These are phyloP conservation scores for Platygyra sinensis DNA, from an alignment of 64 coral and sea anemone species.

Conservation along the genomic window DNA sequence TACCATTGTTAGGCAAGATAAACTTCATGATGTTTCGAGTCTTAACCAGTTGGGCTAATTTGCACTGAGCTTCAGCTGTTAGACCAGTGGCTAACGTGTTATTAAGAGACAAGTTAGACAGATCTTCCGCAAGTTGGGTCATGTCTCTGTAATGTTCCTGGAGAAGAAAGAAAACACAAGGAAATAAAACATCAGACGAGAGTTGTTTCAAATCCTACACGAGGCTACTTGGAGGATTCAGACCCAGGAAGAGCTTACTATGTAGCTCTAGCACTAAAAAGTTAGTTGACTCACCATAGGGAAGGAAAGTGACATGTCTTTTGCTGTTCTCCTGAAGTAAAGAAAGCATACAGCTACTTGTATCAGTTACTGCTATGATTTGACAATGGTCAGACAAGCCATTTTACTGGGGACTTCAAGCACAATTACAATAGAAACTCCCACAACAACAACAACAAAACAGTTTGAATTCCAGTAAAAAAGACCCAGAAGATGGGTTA, in stretches of 20 bases:
- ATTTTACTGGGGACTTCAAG: no score
- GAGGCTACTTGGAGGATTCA: no score
- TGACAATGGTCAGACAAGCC: no score
- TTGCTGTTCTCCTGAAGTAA: neutral
- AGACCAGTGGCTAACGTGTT: neutral
- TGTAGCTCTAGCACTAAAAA: no score
- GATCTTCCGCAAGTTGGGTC: neutral
- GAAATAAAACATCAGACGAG: neutral
- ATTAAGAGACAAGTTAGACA: neutral
- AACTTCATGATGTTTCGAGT: conserved; percentile 25
- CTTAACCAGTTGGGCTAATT: neutral
- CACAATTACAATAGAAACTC: no score
- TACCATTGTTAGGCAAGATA: neutral
- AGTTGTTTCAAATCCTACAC: no score
- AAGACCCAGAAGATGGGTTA: no score
- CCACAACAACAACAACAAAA: no score
- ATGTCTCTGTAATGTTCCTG: neutral
- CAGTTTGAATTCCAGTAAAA: no score
- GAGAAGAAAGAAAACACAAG: neutral
- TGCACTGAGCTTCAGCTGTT: neutral
- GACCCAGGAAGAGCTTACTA: no score
- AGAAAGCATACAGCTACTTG: neutral
- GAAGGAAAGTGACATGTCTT: neutral
- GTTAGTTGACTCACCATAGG: neutral
- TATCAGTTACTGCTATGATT: no score